A percentile compares a stretch with the other conserved stretches of the same genome.
These are phyloP conservation scores for Drosophila kurseongensis DNA, from an alignment of 1,140 invertebrate genomes.

Conservation along the genomic window DNA sequence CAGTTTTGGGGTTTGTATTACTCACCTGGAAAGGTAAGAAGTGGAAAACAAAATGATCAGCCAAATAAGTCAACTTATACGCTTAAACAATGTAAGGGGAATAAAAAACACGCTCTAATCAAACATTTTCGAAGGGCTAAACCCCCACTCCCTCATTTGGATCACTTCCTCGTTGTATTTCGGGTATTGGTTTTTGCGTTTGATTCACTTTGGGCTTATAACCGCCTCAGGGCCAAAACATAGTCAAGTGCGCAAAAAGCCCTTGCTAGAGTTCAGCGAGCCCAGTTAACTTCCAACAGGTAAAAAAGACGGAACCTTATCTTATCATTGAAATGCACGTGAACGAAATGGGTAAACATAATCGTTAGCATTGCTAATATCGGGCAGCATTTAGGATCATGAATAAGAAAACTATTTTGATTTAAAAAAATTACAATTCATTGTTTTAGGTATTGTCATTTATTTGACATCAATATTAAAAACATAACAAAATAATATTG, in stretches of 20 bases:
- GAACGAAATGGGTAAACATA: constrained; percentile 52
- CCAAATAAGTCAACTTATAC: constrained; percentile 18
- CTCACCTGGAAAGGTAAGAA: constrained; percentile 41
- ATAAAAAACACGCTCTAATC: constrained; percentile 19
- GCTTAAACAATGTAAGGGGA: constrained; percentile 3
- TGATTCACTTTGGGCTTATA: constrained; percentile 37
- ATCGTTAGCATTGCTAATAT: constrained; percentile 14
- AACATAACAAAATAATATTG: too few species aligned
- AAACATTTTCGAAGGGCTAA: constrained; percentile 29
- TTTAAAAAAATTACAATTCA: too few species aligned
- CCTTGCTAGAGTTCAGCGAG: constrained; percentile 62
- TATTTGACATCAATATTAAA: too few species aligned
- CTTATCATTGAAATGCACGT: constrained; percentile 72
- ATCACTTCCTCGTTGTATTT: constrained; percentile 37
- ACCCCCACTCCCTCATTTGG: constrained; percentile 3
- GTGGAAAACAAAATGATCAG: constrained; percentile 24
- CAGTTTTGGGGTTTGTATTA: constrained; percentile 4
- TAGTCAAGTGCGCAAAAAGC: constrained; percentile 44
- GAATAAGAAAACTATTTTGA: neutral
- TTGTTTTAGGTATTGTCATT: too few species aligned
- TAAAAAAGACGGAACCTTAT: constrained; percentile 40
- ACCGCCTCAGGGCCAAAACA: constrained; percentile 33
- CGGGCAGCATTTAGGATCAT: neutral
- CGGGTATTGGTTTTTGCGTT: constrained; percentile 10
- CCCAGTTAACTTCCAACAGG: constrained; percentile 10